Evolutionary conservation across 2,113 vertebrate genomes (phyloP), one percentile per base, ranked within the genome.

Genomic region (Cynoglossus semilaevis): DNA sequence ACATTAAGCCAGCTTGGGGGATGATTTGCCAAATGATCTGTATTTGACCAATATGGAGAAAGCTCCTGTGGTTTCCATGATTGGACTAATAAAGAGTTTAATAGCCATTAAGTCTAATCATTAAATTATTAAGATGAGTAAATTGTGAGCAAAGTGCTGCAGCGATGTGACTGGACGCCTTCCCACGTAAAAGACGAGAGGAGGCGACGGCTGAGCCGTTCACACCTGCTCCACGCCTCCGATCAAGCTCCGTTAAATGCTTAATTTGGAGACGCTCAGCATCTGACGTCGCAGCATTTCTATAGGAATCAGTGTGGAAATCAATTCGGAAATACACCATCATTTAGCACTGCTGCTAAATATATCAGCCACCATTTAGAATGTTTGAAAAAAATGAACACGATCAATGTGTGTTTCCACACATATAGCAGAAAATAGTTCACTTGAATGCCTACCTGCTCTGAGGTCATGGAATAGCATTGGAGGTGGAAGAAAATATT

Each of bases 251-350:
- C 90, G 92, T 93, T 91, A 91, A 88, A 88, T 88, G 88, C 85
- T 86, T 89, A 91, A 92, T 90, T n/a, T 91, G 87, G 89, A 91
- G 89, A 89, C 89, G 89, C 88, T 91, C 90, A 90, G 89, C 90
- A 91, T 89, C 86, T 92, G 88, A 88, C 90, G 91, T 92, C 88
- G 88, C 88, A 89, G 85, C 87, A 88, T 89, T 81, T 88, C 86
- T 86, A 88, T 42, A 43, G 44, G 40, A 58, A 64, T 70, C 37
- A 46, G 34, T 49, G 51, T 57, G 18, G 50, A 63, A 69, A 68
- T 49, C 38, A 58, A 73, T 46, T 57, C 19, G n/a, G 38, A 59
- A 17, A 46, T 37, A 51, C 48, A 55, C 53, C 46, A 67, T 29
- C 22, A 12, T 41, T 38, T 11, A 38, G 37, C 37, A 38, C n/a